Conservation (phyloP, 2,888 invertebrate species). For the Conistra vaccinii region DNA sequence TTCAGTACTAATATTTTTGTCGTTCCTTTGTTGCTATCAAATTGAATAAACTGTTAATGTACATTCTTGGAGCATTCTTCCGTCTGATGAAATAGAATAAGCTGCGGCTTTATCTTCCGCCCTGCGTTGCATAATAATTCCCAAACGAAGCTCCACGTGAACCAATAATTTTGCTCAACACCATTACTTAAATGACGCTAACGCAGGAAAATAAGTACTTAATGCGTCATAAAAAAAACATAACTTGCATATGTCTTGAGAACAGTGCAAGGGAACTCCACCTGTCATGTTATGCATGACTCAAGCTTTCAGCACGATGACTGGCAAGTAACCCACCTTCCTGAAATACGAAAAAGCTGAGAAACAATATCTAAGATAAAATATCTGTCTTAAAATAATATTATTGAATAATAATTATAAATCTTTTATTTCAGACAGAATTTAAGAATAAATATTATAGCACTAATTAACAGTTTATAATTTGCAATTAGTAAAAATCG, state of each 20-base stretch:
- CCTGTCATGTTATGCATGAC: slow-evolving; percentile 36
- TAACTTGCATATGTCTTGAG: slow-evolving; percentile 28
- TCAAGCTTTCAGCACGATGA: slow-evolving; percentile 38
- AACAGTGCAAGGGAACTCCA: slow-evolving; percentile 22
- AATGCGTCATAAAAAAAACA: slow-evolving; percentile 12
- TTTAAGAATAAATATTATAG: not conserved
- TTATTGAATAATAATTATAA: not conserved
- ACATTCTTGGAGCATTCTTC: not conserved
- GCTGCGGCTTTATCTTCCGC: not conserved
- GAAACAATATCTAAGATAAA: not conserved
- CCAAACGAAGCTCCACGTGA: not conserved
- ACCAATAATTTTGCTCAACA: not conserved
- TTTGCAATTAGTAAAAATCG: not conserved
- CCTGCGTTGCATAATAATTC: not conserved
- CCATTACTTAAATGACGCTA: not conserved
- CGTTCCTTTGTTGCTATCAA: slow-evolving; percentile 51
- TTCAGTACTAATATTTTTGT: slow-evolving; percentile 69
- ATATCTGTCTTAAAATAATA: not conserved
- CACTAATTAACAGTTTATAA: not conserved
- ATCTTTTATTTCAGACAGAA: not conserved
- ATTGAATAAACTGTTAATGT: slow-evolving; percentile 51
- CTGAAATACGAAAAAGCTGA: not conserved
- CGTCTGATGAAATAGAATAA: not conserved
- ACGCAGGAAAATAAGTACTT: not conserved
- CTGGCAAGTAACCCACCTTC: not conserved